These are phyloP conservation scores for Trialeurodes vaporariorum DNA, from an alignment of 1,140 invertebrate species.

Conservation along the genomic window DNA sequence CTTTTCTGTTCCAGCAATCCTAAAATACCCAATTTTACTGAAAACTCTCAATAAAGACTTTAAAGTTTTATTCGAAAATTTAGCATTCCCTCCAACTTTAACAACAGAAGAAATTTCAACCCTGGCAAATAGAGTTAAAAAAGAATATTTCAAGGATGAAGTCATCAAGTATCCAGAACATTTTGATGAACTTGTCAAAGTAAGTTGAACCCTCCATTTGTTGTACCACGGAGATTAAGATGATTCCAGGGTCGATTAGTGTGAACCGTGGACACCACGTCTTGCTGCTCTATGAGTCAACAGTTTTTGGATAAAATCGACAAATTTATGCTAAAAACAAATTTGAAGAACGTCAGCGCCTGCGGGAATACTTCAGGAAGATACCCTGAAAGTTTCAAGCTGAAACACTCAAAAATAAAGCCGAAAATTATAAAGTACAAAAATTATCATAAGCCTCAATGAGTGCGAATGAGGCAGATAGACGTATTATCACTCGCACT, in stretches of 20 bases:
- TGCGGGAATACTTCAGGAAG: background rate
- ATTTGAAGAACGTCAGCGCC: background rate
- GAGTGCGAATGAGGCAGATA: too few species aligned
- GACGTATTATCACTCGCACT: too few species aligned
- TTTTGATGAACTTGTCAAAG: background rate
- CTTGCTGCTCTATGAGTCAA: too few species aligned
- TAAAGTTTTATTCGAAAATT: background rate
- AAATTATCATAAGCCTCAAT: too few species aligned
- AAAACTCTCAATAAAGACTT: background rate
- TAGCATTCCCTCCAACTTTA: background rate
- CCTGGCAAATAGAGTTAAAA: background rate
- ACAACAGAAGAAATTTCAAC: background rate
- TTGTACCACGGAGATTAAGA: background rate
- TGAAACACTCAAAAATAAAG: too few species aligned
- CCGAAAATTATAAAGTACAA: too few species aligned
- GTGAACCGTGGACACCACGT: too few species aligned
- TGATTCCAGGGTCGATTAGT: too few species aligned
- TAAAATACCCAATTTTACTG: background rate
- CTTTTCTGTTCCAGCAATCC: background rate
- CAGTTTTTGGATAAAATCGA: background rate
- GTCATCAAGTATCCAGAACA: background rate
- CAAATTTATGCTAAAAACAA: background rate
- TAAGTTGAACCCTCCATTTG: background rate
- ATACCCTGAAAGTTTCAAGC: background rate
- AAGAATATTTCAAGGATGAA: background rate